Evolutionary conservation across 2,888 invertebrate genomes (phyloP), one percentile per base, ranked within the genome.

Genomic region (Diaperis boleti): DNA sequence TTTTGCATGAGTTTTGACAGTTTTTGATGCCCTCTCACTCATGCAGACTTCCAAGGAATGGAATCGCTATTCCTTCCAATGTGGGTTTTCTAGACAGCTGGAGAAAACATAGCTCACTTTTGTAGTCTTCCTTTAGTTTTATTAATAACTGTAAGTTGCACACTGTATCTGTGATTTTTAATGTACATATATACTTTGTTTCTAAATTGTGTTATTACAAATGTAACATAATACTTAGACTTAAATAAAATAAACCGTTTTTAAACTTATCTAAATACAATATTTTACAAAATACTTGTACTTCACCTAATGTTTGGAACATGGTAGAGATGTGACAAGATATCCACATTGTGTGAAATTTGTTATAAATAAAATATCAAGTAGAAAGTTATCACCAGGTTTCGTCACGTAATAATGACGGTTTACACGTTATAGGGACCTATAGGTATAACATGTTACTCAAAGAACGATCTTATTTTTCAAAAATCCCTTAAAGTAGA

Each of bases 111-210:
- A 39, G 55, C 47, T 55, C 55, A 45, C 14, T 26, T 55, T 7
- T 26, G 17, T 50, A 49, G 62, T 62, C 62, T 62, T 62, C 62
- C 62, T 56, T 57, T 31, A 39, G 26, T 62, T 56, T 56, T 56
- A 56, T 56, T 42, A 31, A 15, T 47, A 13, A 29, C 35, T 52
- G 20, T 62, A 56, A 39, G 49, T 47, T 61, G 61, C 61, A 61
- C 61, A 47, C 44, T 52, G 26, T 39, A 20, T 52, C 61, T 61
- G 61, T 61, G 61, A 61, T 61, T 61, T 61, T 54, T 29, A 54
- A 39, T 54, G 37, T 54, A 54, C 10, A 22, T 47, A 47, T 10
- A 37, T 26, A 39, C 10, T 29, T 54, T 42, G 17, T 42, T 41
- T 42, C 22, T 39, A 52, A 22, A 52, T 14, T 52, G 35, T 5